Evolutionary conservation across 2,888 invertebrate species (phyloP).

Genomic region (Agriopis aurantiaria): DNA sequence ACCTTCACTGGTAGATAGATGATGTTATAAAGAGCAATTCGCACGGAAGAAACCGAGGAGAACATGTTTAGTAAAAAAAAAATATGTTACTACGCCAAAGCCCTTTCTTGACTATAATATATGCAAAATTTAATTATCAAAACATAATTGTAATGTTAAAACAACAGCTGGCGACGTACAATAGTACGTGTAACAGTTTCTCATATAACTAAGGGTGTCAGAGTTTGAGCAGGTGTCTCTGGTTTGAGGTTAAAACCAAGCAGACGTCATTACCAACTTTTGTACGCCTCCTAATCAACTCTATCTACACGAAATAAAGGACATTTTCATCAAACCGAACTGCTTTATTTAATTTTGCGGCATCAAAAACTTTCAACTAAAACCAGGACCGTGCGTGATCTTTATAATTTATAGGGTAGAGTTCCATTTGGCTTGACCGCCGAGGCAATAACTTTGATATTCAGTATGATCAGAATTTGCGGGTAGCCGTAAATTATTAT

Average conservation of each 20-base stretch:
- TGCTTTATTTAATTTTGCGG: conserved; percentile 34
- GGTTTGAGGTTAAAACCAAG: conserved; percentile 64
- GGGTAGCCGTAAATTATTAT: conserved; percentile 34
- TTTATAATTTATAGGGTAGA: conserved; percentile 51
- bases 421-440: conserved; percentile 47
- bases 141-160: conserved; percentile 28
- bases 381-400: conserved; percentile 49
- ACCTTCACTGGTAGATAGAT: too few species aligned
- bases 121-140: not conserved
- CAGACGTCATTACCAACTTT: conserved; percentile 48
- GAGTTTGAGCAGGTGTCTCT: conserved; percentile 68
- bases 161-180: conserved; percentile 41
- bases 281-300: conserved; percentile 23
- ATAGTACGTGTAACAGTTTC: conserved; percentile 62
- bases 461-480: conserved; percentile 28
- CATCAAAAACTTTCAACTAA: conserved; percentile 49
- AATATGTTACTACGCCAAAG: too few species aligned
- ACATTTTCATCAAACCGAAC: conserved; percentile 32
- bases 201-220: conserved; percentile 65
- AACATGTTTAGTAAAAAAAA: too few species aligned
- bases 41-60: too few species aligned
- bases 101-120: too few species aligned
- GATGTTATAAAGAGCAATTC: too few species aligned
- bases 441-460: conserved; percentile 31
- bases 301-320: conserved; percentile 37